Base-by-base conservation (phyloP, 2,888 invertebrate genomes). In the Mechanitis mazaeus region DNA sequence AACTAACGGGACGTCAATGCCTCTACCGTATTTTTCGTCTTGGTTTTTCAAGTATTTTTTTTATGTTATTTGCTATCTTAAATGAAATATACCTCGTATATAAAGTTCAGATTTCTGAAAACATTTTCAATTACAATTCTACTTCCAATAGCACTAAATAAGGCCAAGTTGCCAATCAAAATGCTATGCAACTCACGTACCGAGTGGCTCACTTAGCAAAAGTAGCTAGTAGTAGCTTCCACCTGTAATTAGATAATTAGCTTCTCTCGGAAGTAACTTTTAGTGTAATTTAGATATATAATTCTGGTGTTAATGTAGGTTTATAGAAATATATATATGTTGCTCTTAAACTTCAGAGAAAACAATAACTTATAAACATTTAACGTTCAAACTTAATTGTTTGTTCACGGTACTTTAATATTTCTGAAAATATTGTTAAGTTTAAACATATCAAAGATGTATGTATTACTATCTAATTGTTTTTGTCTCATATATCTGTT, bases 221-320 rank as follows among this genome's bases (percentile, higher is more conserved):
- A 50, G 50, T 50, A 50, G 9, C 5, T 50, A 50, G 31, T 31
- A 50, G 50, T 50, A 50, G 9, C 5, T 50, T 54, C 45, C 33
- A 54, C 54, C 56, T 54, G 45, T 56, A 57, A 54, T 54, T 61
- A 61, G 31, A 56, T 50, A 53, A 60, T 60, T 60, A 60, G 4
- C 42, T 45, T 20, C n/a, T 45, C 42, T n/a, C 12, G 2, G 3
- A 28, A 56, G 11, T 42, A 9, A 42, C 42, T 11, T 42, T 11
- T 42, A 6, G 9, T 42, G 42, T 42, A 9, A 42, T 42, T 3
- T 9, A 42, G 9, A 42, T 42, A 42, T 42, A 7, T 11, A 42
- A 42, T 42, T 42, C 42, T 42, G 3, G 6, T 9, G 6, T 5
- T 7, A 42, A 42, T 9, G 1, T 42, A 9, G 9, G 6, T 42